phyloP scores from a whole-genome alignment of 2,888 invertebrate species.

The Spicauda simplicius region DNA sequence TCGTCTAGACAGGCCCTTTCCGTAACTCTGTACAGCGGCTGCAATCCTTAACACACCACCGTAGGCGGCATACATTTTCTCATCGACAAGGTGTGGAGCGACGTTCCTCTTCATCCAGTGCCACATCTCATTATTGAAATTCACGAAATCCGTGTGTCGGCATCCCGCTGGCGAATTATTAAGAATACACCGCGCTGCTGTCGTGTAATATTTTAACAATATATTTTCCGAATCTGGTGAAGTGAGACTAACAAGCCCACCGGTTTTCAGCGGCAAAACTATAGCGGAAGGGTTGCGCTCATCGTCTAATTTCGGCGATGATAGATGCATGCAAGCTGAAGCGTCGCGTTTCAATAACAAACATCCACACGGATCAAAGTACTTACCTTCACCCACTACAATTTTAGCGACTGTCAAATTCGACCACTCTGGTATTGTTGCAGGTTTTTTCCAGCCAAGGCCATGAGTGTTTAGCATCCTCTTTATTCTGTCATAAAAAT shows the following conservation, averaged over 20 bases:
- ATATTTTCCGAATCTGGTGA: conserved; percentile 64
- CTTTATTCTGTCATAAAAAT: conserved; percentile 63
- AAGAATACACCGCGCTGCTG: conserved; percentile 69
- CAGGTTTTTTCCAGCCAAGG: conserved; percentile 66
- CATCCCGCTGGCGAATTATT: conserved; percentile 65
- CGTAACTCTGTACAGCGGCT: conserved; percentile 73
- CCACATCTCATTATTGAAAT: conserved; percentile 75
- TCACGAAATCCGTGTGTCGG: conserved; percentile 70
- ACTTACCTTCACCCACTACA: conserved; percentile 57
- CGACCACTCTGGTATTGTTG: conserved; percentile 56
- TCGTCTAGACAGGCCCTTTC: conserved; percentile 65
- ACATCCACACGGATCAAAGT: conserved; percentile 62
- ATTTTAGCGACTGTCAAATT: conserved; percentile 73
- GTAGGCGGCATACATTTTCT: conserved; percentile 70
- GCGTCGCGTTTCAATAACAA: conserved; percentile 65
- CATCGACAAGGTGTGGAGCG: conserved; percentile 70
- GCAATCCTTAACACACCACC: conserved; percentile 74
- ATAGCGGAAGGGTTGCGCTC: conserved; percentile 60
- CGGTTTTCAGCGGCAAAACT: conserved; percentile 66
- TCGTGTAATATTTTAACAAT: conserved; percentile 71
- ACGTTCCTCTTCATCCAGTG: conserved; percentile 77
- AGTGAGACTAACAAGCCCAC: conserved; percentile 62
- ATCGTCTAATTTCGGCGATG: conserved; percentile 67
- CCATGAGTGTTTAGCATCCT: conserved; percentile 68
- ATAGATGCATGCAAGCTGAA: conserved; percentile 69